These are phyloP conservation scores for Natator depressus DNA, from an alignment of 2,113 vertebrate genomes.

Conservation along the genomic window DNA sequence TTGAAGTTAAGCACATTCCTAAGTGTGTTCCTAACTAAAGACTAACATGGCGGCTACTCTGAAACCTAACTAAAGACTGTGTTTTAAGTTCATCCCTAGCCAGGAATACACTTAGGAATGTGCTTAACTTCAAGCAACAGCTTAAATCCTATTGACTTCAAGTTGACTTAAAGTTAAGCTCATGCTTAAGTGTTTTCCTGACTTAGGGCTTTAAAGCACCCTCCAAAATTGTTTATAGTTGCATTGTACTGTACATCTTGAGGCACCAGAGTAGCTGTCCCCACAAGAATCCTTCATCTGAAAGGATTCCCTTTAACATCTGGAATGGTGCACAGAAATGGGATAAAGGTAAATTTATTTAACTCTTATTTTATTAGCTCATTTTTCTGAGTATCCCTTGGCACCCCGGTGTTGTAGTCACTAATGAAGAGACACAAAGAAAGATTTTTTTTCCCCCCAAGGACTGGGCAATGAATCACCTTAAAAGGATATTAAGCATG, in stretches of 20 bases:
- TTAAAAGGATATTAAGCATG: not conserved
- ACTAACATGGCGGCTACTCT: not conserved
- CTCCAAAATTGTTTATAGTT: not conserved
- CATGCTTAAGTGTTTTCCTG: not conserved
- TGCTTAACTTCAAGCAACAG: not conserved
- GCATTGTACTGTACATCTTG: not conserved
- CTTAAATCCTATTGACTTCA: not conserved
- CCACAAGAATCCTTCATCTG: not conserved
- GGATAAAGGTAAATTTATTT: not conserved
- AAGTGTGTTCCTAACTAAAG: not conserved
- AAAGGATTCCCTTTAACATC: not conserved
- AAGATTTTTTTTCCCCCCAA: not conserved
- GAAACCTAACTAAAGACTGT: not conserved
- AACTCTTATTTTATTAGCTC: not conserved
- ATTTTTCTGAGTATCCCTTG: not conserved
- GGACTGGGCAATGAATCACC: not conserved
- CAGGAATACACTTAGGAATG: not conserved
- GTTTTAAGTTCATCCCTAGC: not conserved
- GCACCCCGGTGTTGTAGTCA: not conserved
- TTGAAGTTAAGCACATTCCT: not conserved
- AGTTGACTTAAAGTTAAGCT: not conserved
- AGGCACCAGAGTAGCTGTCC: not conserved
- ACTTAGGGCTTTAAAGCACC: fast-evolving
- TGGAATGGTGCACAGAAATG: not conserved
- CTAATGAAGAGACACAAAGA: not conserved